Base-by-base conservation (phyloP, 2,797 vertebrate species). In the Psittacula echo region DNA sequence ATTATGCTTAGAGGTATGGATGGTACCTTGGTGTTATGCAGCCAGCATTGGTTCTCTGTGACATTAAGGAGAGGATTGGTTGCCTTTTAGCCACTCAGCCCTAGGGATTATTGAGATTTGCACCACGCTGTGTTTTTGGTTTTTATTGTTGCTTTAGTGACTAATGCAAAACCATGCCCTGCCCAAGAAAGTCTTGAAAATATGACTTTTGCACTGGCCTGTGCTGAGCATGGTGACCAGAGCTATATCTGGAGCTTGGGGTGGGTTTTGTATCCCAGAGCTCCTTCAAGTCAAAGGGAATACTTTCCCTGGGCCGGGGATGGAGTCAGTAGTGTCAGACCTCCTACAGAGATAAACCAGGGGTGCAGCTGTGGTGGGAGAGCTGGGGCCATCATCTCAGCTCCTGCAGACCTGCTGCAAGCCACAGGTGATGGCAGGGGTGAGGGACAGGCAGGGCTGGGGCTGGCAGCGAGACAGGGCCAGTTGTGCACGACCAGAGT, bases 401-500 rank as follows among this genome's bases (percentile, higher is more conserved):
- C 45, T 54, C 61, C 27, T 2, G 1, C 70, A 86, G 88, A 76
- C 30, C 37, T 71, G 37, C 21, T 50, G 71, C 47, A 7, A 85
- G 54, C 13, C 13, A 7, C 50, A 29, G 65, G 48, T 19, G 48
- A 61, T 0, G 9, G 11, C 30, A 37, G 50, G n/a, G 51, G 66
- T 24, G 60, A 82, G 45, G 45, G 13, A 65, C 50, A 18, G 47
- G 30, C 50, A 83, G 72, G 39, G 27, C 48, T 41, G 37, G 8
- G 53, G 13, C 34, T 64, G 44, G 53, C 39, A 86, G 34, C 0
- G 0, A 26, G 51, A 34, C 9, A 19, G 17, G 34, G 42, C 16
- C 45, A 44, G 37, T 15, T 53, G 42, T 1, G 0, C 24, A 7
- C 10, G 32, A 27, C 26, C 2, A 0, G 22, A 65, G 32, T 9